Conservation (phyloP, 2,113 vertebrate genomes). For the Agapornis roseicollis region DNA sequence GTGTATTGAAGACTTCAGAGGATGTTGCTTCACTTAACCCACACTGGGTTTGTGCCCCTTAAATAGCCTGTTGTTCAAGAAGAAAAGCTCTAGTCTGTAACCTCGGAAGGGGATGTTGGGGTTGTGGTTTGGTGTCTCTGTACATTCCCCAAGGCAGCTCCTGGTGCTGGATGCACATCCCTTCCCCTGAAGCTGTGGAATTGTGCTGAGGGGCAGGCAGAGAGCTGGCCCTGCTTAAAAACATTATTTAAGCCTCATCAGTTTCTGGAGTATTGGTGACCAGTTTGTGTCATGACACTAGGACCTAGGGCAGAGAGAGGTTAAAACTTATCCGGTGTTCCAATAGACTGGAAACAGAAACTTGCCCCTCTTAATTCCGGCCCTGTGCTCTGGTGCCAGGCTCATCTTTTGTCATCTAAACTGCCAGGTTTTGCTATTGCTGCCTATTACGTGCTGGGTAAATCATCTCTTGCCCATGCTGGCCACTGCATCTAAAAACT, state of each 20-base stretch:
- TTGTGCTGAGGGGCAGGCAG: neutral
- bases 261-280: conserved; percentile 26
- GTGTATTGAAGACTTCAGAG: neutral
- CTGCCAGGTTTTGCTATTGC: neutral
- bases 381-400: neutral
- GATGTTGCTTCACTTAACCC: neutral
- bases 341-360: neutral
- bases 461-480: neutral
- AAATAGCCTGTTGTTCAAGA: neutral
- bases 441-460: neutral
- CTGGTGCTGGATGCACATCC: neutral
- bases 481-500: neutral
- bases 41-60: neutral
- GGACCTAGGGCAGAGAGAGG: conserved; percentile 17
- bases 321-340: conserved; percentile 10
- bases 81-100: neutral
- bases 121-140: neutral
- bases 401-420: neutral
- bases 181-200: neutral
- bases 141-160: neutral
- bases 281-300: conserved; percentile 22
- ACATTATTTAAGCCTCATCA: conserved; percentile 32
- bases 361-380: neutral
- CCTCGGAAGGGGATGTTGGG: neutral
- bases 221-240: conserved; percentile 20